A percentile compares a stretch with the other conserved stretches of the same genome.
phyloP scores from a whole-genome alignment of 2,888 invertebrate species.

The Heteropelma amictum region DNA sequence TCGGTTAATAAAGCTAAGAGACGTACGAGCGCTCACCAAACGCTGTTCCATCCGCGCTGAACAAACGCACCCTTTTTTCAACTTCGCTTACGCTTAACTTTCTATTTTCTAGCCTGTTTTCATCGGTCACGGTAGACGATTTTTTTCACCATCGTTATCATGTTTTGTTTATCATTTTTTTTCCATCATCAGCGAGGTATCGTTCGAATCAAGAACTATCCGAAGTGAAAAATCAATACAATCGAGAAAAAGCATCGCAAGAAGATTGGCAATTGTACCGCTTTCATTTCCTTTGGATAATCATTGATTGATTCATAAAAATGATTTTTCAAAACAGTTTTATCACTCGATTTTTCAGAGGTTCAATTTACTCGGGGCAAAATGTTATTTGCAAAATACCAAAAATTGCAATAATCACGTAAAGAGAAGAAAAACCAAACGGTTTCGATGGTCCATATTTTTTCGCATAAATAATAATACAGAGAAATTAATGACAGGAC shows the following conservation, averaged over 20 bases:
- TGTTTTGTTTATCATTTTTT: background rate
- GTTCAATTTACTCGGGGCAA: background rate
- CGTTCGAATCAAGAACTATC: background rate
- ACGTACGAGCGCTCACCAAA: conserved; percentile 58
- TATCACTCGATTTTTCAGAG: background rate
- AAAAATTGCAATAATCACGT: background rate
- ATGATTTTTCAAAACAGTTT: background rate
- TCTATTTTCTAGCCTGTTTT: conserved; percentile 69
- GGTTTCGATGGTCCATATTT: background rate
- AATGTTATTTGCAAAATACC: background rate
- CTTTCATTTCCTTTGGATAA: no score
- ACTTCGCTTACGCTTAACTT: conserved; percentile 65
- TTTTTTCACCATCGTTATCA: conserved; percentile 3
- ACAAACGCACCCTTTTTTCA: conserved; percentile 51
- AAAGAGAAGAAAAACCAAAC: background rate
- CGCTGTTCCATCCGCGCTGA: conserved; percentile 31
- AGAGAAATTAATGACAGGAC: conserved; percentile 24
- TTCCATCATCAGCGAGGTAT: background rate
- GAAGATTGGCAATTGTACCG: no score
- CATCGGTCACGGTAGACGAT: background rate
- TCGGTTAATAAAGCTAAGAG: conserved; percentile 69
- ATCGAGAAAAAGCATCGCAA: background rate
- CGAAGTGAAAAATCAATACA: background rate
- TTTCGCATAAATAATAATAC: conserved; percentile 46
- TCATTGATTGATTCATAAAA: no score